Conservation (phyloP, 1,140 invertebrate genomes). For the Lysiphlebus fabarum region DNA sequence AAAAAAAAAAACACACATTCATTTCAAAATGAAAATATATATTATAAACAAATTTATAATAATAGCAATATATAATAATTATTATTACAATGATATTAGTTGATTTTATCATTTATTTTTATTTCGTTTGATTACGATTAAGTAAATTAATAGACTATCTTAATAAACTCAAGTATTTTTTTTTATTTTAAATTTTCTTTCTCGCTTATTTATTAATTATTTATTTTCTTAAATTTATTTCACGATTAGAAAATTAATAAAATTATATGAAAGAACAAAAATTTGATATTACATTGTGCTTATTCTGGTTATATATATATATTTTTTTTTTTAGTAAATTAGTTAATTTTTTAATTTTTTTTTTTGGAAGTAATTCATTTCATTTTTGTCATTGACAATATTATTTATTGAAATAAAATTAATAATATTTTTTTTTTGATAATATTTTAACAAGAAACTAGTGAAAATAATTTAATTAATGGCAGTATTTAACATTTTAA, state of each 20-base stretch:
- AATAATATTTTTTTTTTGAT: too few species aligned
- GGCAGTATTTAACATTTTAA: too few species aligned
- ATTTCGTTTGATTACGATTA: conserved; percentile 47
- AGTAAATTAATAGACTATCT: conserved; percentile 50
- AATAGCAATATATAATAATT: conserved; percentile 50
- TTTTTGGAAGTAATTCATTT: too few species aligned
- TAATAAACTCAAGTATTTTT: conserved; percentile 13
- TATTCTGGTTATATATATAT: too few species aligned
- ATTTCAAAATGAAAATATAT: conserved; percentile 55
- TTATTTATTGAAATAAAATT: too few species aligned
- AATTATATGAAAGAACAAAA: not conserved
- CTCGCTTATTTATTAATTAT: not conserved
- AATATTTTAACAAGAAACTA: too few species aligned
- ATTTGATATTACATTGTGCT: too few species aligned
- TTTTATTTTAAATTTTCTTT: conserved; percentile 4
- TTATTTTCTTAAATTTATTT: not conserved
- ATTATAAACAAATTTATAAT: conserved; percentile 56
- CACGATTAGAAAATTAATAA: not conserved
- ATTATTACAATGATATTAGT: conserved; percentile 55
- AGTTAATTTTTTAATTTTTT: too few species aligned
- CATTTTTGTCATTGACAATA: too few species aligned
- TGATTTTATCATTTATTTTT: conserved; percentile 44
- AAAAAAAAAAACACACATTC: conserved; percentile 40
- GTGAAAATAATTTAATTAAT: too few species aligned
- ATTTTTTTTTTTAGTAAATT: too few species aligned